These are phyloP conservation scores for Macrotus californicus DNA, from an alignment of 2,113 vertebrate species.

Conservation along the genomic window DNA sequence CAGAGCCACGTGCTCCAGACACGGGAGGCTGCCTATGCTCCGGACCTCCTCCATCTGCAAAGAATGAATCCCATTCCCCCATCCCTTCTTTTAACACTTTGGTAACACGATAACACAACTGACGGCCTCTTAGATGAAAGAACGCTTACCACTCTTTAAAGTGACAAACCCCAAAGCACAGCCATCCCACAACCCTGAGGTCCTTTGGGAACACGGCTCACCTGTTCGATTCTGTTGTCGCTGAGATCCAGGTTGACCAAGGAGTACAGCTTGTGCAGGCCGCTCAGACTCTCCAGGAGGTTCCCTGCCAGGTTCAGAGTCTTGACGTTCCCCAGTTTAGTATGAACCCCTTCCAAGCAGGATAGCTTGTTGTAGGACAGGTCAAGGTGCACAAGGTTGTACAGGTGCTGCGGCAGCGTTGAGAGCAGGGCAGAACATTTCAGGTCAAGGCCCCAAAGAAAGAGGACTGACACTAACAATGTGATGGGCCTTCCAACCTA, in stretches of 20 bases:
- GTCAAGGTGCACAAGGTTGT: conserved; percentile 95
- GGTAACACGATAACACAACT: rapidly evolving
- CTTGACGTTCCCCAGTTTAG: conserved; percentile 96
- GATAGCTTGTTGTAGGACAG: conserved; percentile 92
- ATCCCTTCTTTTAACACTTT: not conserved
- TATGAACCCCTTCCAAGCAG: conserved; percentile 90
- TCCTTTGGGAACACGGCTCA: conserved; percentile 43
- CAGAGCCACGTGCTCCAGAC: conserved; percentile 90
- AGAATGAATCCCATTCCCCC: conserved; percentile 12
- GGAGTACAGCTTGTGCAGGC: conserved; percentile 95
- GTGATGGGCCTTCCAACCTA: not conserved
- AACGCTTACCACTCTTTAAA: not conserved
- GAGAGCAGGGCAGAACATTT: conserved; percentile 33
- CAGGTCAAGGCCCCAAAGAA: not conserved
- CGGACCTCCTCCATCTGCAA: conserved; percentile 92
- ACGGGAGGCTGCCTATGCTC: conserved; percentile 89
- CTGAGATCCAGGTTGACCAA: conserved; percentile 95
- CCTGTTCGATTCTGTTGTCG: conserved; percentile 91
- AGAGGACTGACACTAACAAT: not conserved
- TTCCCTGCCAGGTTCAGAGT: conserved; percentile 95
- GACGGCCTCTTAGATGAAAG: conserved; percentile 20
- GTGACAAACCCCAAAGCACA: not conserved
- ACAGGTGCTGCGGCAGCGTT: conserved; percentile 85
- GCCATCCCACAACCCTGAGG: not conserved
- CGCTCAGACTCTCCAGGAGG: conserved; percentile 89